Evolutionary conservation across 1,140 invertebrate species (phyloP).

Genomic region (Episyrphus balteatus): DNA sequence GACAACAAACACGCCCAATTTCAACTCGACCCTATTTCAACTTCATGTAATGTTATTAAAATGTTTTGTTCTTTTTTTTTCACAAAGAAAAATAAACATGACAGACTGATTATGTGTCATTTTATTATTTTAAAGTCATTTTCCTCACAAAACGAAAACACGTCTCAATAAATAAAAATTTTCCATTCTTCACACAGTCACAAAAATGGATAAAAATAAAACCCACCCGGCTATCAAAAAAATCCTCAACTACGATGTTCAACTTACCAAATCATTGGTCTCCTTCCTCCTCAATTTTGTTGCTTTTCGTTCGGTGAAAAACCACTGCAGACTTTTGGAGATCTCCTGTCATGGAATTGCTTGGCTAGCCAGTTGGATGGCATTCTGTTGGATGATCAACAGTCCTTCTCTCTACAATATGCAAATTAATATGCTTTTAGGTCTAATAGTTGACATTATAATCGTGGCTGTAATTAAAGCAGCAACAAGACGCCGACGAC

Average conservation of each 20-base stretch:
- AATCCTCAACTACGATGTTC: slow-evolving; percentile 47
- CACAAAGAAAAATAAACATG: no score
- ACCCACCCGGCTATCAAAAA: slow-evolving; percentile 16
- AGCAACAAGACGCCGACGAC: slow-evolving; percentile 61
- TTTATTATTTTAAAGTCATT: no score
- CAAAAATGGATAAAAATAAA: no score
- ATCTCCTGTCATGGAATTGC: slow-evolving; percentile 81
- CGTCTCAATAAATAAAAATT: no score
- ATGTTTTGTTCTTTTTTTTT: no score
- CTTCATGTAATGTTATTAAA: no score
- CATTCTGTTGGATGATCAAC: slow-evolving; percentile 50
- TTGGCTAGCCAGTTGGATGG: slow-evolving; percentile 65
- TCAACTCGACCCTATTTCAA: no score
- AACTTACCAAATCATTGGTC: slow-evolving; percentile 52
- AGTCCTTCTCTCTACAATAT: slow-evolving; percentile 62
- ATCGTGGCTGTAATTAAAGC: slow-evolving; percentile 74
- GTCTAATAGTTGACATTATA: slow-evolving; percentile 76
- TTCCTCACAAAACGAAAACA: no score
- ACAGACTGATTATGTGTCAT: no score
- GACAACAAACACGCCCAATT: no score
- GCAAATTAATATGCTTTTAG: slow-evolving; percentile 74
- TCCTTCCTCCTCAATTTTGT: slow-evolving; percentile 43
- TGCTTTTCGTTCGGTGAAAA: slow-evolving; percentile 45
- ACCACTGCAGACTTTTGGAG: slow-evolving; percentile 57
- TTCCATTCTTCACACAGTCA: no score